Base-by-base conservation (phyloP, 1,140 invertebrate genomes). In the Eurosta solidaginis region DNA sequence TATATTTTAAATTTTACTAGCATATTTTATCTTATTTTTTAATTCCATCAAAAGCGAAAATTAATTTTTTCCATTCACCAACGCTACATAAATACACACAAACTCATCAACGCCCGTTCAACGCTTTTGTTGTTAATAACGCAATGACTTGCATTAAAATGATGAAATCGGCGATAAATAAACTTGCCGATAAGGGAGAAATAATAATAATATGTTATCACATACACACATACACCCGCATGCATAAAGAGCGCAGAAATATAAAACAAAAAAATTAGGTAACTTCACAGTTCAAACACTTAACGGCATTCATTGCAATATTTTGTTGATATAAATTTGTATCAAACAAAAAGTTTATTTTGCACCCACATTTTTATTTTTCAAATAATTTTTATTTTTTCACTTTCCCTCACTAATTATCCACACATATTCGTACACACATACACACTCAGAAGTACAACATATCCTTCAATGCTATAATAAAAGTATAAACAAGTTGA, bases 51-150 rank as follows among this genome's bases (percentile, higher is more conserved):
- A 68, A 68, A 68, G 17, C 29, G 59, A 68, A 68, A 68, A 68
- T 68, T 68, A 68, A 68, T 68, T 68, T 68, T 68, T 68, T 68
- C 59, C 59, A 40, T 42, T 42, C 33, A n/a, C n/a, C n/a, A 68
- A 63, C 17, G 33, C 59, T 40, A 4, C 7, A 47, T 17, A 47
- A 47, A 47, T 14, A 0, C 45, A 1, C 7, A 1, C 29, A 63
- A 6, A 1, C 27, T 33, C 54, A 20, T 17, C 29, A 5, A 54
- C n/a, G n/a, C 47, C 4, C 22, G 10, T 12, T 7, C 6, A 68
- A 33, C 59, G 33, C n/a, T 20, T 40, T 33, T 20, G 27, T 40
- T 42, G 36, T 68, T 40, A 68, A 68, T 40, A n/a, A 29, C 33
- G 33, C 33, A 12, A 33, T 42, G 33, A 40, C 59, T 68, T 68